These are phyloP conservation scores for Cremastinae sp. DNA, from an alignment of 2,888 invertebrate genomes.

Conservation along the genomic window DNA sequence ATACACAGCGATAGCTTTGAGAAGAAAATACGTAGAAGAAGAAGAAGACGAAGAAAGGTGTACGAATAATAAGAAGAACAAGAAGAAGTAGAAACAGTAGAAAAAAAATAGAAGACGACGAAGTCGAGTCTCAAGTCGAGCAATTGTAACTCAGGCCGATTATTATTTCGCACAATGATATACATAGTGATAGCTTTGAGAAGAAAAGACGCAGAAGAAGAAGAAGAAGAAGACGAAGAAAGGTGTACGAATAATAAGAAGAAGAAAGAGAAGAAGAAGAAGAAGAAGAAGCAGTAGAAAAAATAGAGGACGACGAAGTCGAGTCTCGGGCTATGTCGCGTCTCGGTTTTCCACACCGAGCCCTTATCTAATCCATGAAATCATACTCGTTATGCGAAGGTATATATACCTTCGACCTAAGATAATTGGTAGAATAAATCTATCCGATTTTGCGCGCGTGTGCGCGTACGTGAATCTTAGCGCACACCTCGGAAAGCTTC, in stretches of 20 bases:
- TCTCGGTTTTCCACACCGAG: constrained; percentile 51
- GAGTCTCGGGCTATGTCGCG: constrained; percentile 47
- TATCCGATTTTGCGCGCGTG: constrained; percentile 29
- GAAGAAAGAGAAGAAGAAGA: too few relatives aligned
- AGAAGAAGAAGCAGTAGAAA: too few relatives aligned
- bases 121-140: too few relatives aligned
- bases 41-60: too few relatives aligned
- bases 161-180: constrained; percentile 23
- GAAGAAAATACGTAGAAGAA: too few relatives aligned
- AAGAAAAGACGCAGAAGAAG: too few relatives aligned
- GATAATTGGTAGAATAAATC: constrained; percentile 66
- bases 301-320: too few relatives aligned
- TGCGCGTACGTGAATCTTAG: not conserved
- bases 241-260: too few relatives aligned
- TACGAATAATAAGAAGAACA: too few relatives aligned
- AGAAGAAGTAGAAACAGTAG: too few relatives aligned
- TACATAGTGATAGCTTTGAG: constrained; percentile 13
- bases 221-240: too few relatives aligned
- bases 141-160: not conserved
- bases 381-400: constrained; percentile 56
- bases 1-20: constrained; percentile 13
- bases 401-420: constrained; percentile 55
- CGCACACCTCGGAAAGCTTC: constrained; percentile 10
- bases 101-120: too few relatives aligned
- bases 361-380: constrained; percentile 53